A percentile compares a stretch with the other conserved stretches of the same genome.
phyloP scores from a whole-genome alignment of 2,888 invertebrate genomes.

The Laspeyria flexula region DNA sequence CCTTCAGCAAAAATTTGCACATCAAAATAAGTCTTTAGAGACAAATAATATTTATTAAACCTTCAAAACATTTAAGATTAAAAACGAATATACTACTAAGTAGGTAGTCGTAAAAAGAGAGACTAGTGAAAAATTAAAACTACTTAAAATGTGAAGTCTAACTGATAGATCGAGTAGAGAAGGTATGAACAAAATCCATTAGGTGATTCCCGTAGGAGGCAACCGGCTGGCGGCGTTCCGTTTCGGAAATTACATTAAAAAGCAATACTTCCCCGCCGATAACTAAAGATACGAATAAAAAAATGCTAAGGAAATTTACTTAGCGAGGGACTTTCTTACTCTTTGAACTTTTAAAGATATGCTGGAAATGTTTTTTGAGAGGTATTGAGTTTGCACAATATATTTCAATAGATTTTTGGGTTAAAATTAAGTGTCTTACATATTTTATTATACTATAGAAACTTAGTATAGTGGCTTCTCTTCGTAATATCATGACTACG shows the following conservation, averaged over 20 bases:
- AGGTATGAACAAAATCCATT: constrained; percentile 79
- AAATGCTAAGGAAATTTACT: constrained; percentile 59
- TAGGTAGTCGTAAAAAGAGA: constrained; percentile 4
- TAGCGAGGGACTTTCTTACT: constrained; percentile 22
- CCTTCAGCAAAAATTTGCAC: too few species aligned
- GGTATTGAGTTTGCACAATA: background rate
- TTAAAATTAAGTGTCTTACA: too few species aligned
- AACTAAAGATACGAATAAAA: constrained; percentile 65
- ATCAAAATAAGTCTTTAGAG: too few species aligned
- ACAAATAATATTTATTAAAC: too few species aligned
- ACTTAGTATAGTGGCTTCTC: too few species aligned
- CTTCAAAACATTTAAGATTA: too few species aligned
- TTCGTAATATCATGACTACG: too few species aligned
- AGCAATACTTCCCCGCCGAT: constrained; percentile 76
- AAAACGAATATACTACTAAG: too few species aligned
- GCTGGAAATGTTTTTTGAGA: background rate
- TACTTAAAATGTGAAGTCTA: constrained; percentile 41
- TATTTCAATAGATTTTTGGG: too few species aligned
- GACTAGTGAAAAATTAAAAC: background rate
- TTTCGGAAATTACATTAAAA: constrained; percentile 84
- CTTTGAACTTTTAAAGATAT: constrained; percentile 6
- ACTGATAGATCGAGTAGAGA: constrained; percentile 61
- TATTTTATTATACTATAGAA: too few species aligned
- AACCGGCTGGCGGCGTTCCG: constrained; percentile 63
- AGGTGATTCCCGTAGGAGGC: constrained; percentile 69